A percentile compares a stretch with the other conserved stretches of the same genome.
These are phyloP conservation scores for Lathamus discolor DNA, from an alignment of 2,113 vertebrate genomes.

Conservation along the genomic window DNA sequence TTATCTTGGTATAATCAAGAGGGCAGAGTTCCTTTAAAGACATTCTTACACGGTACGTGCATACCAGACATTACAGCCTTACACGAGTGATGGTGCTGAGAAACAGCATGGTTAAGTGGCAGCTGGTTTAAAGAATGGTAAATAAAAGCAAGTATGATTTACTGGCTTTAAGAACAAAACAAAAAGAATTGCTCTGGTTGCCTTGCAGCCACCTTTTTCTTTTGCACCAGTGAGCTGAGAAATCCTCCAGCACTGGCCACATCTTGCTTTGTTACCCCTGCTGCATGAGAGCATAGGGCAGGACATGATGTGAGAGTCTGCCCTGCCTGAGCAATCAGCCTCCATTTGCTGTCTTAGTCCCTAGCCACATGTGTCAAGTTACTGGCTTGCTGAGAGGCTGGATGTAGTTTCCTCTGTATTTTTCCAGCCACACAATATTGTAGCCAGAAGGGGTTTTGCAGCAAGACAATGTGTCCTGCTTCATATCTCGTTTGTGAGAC, in stretches of 20 bases:
- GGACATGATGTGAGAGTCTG: not conserved
- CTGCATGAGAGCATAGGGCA: not conserved
- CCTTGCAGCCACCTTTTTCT: not conserved
- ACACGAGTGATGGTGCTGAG: not conserved
- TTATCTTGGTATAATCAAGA: not conserved
- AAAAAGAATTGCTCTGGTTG: not conserved
- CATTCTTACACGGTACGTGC: not conserved
- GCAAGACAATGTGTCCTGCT: not conserved
- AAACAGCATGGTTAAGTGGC: not conserved
- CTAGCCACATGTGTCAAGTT: slow-evolving; percentile 9
- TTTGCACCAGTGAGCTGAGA: not conserved
- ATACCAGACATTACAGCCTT: not conserved
- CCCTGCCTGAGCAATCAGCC: not conserved
- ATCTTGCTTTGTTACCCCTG: not conserved
- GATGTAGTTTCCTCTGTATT: slow-evolving; percentile 42
- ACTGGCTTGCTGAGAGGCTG: slow-evolving; percentile 13
- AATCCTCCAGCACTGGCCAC: not conserved
- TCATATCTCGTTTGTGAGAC: not conserved
- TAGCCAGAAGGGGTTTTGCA: not conserved
- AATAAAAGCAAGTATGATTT: not conserved
- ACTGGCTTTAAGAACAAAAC: not conserved
- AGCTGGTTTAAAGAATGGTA: not conserved
- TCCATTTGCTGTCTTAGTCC: not conserved
- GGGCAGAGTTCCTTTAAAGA: not conserved
- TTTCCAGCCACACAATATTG: slow-evolving; percentile 4